Evolutionary conservation across 2,888 invertebrate genomes (phyloP).

Genomic region (Caenorhabditis virilis): DNA sequence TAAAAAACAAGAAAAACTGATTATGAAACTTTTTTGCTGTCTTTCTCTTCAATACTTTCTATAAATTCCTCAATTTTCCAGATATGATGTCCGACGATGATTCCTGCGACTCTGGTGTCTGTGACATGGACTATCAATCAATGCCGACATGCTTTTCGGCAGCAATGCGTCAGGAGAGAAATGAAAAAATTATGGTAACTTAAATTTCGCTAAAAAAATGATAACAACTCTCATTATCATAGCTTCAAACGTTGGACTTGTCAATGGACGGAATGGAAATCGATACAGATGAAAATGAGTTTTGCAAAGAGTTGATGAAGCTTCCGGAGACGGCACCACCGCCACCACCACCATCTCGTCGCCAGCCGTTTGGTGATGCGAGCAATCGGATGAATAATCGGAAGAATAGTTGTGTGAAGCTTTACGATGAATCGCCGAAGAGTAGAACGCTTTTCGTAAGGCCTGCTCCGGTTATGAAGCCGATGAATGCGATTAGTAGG

Average conservation of each 20-base stretch:
- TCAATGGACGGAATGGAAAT: background rate
- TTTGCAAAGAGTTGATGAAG: background rate
- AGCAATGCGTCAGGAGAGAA: background rate
- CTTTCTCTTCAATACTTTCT: no score
- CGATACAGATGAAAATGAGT: background rate
- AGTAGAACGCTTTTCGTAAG: conserved; percentile 7
- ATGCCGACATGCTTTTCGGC: background rate
- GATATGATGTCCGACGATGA: conserved; percentile 9
- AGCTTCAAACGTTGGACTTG: background rate
- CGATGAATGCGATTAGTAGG: background rate
- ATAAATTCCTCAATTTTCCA: no score
- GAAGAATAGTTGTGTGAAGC: background rate
- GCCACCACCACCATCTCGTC: background rate
- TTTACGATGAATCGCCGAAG: conserved; percentile 18
- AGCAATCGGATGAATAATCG: background rate
- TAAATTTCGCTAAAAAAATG: background rate
- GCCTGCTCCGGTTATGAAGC: background rate
- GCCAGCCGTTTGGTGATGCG: background rate
- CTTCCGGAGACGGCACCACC: background rate
- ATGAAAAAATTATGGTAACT: background rate
- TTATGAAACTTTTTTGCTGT: no score
- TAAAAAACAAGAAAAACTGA: no score
- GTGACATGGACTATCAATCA: conserved; percentile 18
- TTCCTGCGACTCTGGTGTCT: conserved; percentile 34
- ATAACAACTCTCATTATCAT: background rate